A percentile compares a stretch with the other conserved stretches of the same genome.
These are phyloP conservation scores for Dryobotodes eremita DNA, from an alignment of 2,888 invertebrate genomes.

Conservation along the genomic window DNA sequence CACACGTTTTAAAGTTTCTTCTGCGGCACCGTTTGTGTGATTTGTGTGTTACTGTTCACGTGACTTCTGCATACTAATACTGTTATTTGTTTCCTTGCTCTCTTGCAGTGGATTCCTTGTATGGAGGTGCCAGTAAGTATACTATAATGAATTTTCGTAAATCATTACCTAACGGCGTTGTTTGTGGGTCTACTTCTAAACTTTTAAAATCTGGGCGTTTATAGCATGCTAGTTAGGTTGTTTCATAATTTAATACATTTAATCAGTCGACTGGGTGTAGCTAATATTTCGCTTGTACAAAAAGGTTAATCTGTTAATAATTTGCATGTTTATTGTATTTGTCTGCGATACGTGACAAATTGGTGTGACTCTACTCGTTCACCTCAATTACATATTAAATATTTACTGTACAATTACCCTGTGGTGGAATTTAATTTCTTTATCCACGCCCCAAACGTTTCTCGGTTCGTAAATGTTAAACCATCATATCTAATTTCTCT, in stretches of 20 bases:
- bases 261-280: slow-evolving; percentile 51
- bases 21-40: slow-evolving; percentile 77
- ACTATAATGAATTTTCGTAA: slow-evolving; percentile 51
- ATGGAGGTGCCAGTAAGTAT: slow-evolving; percentile 94
- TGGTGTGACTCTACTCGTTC: slow-evolving; percentile 44
- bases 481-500: slow-evolving; percentile 77
- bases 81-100: slow-evolving; percentile 81
- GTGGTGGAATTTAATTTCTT: slow-evolving; percentile 70
- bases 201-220: slow-evolving; percentile 52
- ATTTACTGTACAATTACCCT: slow-evolving; percentile 60
- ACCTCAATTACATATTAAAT: slow-evolving; percentile 60
- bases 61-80: slow-evolving; percentile 80
- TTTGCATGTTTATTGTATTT: slow-evolving; percentile 60
- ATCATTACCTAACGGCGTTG: slow-evolving; percentile 58
- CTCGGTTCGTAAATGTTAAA: slow-evolving; percentile 70
- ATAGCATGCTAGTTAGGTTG: slow-evolving; percentile 62
- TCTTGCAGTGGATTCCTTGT: slow-evolving; percentile 93
- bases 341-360: slow-evolving; percentile 43
- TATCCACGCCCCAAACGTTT: slow-evolving; percentile 65
- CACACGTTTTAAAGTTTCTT: slow-evolving; percentile 70
- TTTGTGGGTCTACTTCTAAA: slow-evolving; percentile 59
- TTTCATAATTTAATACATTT: slow-evolving; percentile 49
- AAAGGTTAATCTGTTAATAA: slow-evolving; percentile 46
- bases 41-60: slow-evolving; percentile 66
- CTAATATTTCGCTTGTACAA: slow-evolving; percentile 48